Percentiles rank a stretch among this genome's conserved stretches.
Evolutionary conservation across 2,113 vertebrate genomes (phyloP).

Genomic region (Chloroceryle aenea): DNA sequence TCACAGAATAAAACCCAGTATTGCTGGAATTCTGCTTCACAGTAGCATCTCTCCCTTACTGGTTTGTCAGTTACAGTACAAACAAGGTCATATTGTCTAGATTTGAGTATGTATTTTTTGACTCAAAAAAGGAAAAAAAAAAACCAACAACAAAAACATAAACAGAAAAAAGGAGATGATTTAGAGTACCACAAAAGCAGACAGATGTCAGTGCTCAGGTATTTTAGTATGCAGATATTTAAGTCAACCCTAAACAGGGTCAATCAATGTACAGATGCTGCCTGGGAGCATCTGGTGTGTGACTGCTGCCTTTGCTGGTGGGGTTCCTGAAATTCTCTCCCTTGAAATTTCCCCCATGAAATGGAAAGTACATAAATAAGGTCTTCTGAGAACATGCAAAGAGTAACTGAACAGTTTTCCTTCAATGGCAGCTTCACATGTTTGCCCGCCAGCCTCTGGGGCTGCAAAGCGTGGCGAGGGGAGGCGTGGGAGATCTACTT

Average conservation of each 20-base stretch:
- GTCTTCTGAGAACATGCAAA: background rate
- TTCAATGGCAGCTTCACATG: background rate
- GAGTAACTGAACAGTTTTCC: background rate
- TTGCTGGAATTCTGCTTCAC: background rate
- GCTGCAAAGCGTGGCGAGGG: background rate
- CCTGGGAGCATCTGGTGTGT: background rate
- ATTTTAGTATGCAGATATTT: background rate
- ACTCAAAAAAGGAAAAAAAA: background rate
- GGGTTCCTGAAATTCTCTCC: constrained; percentile 17
- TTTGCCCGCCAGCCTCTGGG: background rate
- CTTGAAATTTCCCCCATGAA: background rate
- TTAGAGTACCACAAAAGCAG: background rate
- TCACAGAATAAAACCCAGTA: background rate
- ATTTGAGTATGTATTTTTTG: background rate
- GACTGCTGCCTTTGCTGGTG: background rate
- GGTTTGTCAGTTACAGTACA: background rate
- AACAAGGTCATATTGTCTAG: background rate
- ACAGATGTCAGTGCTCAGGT: background rate
- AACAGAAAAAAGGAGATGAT: background rate
- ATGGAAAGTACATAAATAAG: background rate
- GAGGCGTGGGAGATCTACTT: background rate
- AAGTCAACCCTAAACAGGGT: background rate
- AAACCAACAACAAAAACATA: too few species aligned
- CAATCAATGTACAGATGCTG: background rate
- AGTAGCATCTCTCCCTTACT: background rate